Base-by-base conservation (phyloP, 2,888 invertebrate species). In the Coecobrya sp. region DNA sequence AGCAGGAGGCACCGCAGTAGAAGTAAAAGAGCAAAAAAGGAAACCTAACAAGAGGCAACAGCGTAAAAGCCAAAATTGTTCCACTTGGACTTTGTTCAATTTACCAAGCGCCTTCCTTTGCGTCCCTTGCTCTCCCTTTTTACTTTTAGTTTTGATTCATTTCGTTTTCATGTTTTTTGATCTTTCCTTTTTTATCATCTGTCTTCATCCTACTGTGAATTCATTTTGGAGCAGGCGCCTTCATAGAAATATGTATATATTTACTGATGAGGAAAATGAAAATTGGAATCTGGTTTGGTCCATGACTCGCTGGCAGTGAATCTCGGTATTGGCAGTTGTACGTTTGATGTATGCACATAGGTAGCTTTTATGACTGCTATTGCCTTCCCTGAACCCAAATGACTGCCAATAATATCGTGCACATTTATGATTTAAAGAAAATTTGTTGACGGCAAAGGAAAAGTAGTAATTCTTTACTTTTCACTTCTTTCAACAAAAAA, bases 121-220 rank as follows among this genome's bases (percentile, higher is more conserved):
- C 76, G 16, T 49, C 49, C 11, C 7, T 13, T n/a, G 0, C 49
- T 25, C 5, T 42, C 11, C 13, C 22, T 13, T 55, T 81, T 30
- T 8, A 13, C 81, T 19, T 65, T 10, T 36, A 52, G 52, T 90
- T 76, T 85, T 87, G 84, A 89, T 87, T 86, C 89, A 86, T 84
- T 92, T 92, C 85, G 59, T 88, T 90, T 76, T 86, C 82, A 45
- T 86, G 86, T 45, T 89, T 76, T 92, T 92, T 86, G 59, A 27
- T 86, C 59, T 45, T 76, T 55, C 19, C 59, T 49, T 25, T 70
- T 45, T 52, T 68, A n/a, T n/a, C 45, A 36, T 73, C 19, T 16
- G 8, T 10, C 42, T 36, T n/a, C 55, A 84, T 82, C 84, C 85
- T 59, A 79, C 65, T 65, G 79, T 27, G 79, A 65, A 79, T 79